Evolutionary conservation across 2,113 vertebrate species (phyloP).

Genomic region (Neopipo cinnamomea): DNA sequence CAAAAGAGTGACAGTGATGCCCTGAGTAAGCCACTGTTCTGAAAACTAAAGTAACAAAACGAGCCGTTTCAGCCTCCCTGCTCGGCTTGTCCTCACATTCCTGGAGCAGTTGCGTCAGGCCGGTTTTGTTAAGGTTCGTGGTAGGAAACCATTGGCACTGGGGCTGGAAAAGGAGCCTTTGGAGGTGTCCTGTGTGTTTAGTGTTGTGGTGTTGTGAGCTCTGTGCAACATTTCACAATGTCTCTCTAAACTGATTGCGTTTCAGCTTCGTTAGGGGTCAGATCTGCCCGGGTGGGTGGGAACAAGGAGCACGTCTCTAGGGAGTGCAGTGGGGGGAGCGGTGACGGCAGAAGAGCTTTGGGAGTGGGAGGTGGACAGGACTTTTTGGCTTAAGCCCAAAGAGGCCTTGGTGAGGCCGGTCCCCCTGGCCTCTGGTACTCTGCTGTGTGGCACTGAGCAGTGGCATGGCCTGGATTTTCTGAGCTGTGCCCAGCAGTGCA

Average conservation of each 20-base stretch:
- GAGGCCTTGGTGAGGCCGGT: background rate
- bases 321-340: background rate
- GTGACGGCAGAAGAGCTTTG: background rate
- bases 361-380: accelerated
- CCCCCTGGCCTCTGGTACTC: background rate
- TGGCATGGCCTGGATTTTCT: background rate
- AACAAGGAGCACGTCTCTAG: background rate
- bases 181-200: background rate
- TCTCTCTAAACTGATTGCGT: background rate
- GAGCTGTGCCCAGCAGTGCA: background rate
- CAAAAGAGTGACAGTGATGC: background rate
- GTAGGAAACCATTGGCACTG: background rate
- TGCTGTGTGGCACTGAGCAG: background rate
- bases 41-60: background rate
- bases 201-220: background rate
- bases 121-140: background rate
- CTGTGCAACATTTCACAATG: background rate
- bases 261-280: background rate
- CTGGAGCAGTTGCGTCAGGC: background rate
- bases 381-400: background rate
- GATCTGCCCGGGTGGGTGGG: background rate
- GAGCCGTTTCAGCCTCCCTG: background rate
- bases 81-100: background rate
- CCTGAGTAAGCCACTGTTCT: background rate
- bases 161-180: background rate